Evolutionary conservation across 2,113 vertebrate genomes (phyloP).

Genomic region (Cebus imitator): DNA sequence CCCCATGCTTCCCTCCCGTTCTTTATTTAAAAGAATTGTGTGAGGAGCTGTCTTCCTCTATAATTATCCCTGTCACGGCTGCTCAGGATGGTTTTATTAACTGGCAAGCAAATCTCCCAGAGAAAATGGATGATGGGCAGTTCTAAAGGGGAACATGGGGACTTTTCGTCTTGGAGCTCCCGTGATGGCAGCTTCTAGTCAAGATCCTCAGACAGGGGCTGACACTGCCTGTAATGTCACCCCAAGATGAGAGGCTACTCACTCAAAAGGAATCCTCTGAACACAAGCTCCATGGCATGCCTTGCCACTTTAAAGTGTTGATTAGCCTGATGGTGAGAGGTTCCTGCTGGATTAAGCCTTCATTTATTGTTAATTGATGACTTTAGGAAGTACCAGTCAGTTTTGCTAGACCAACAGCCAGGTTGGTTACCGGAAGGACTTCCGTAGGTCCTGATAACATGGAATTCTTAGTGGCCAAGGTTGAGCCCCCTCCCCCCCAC

Average conservation of each 20-base stretch:
- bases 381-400: neutral
- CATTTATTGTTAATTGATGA: slow-evolving; percentile 15
- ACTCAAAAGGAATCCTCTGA: slow-evolving; percentile 8
- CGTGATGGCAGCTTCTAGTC: neutral
- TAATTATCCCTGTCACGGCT: slow-evolving; percentile 57
- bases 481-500: neutral
- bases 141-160: slow-evolving; percentile 41
- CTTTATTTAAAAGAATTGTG: slow-evolving; percentile 56
- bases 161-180: neutral
- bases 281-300: neutral
- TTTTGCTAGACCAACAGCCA: neutral
- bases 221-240: neutral
- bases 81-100: slow-evolving; percentile 18
- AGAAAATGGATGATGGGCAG: slow-evolving; percentile 62
- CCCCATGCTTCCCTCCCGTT: neutral
- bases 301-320: slow-evolving; percentile 36
- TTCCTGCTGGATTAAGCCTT: neutral
- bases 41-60: slow-evolving; percentile 20
- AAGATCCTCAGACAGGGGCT: neutral
- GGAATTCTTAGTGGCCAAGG: neutral
- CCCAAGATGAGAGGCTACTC: slow-evolving; percentile 41
- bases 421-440: neutral
- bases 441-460: neutral
- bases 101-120: slow-evolving; percentile 8
- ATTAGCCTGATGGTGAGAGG: neutral